A percentile compares a stretch with the other conserved stretches of the same genome.
Evolutionary conservation across 2,797 vertebrate species (phyloP).

Genomic region (Mormyrops attenuatus): DNA sequence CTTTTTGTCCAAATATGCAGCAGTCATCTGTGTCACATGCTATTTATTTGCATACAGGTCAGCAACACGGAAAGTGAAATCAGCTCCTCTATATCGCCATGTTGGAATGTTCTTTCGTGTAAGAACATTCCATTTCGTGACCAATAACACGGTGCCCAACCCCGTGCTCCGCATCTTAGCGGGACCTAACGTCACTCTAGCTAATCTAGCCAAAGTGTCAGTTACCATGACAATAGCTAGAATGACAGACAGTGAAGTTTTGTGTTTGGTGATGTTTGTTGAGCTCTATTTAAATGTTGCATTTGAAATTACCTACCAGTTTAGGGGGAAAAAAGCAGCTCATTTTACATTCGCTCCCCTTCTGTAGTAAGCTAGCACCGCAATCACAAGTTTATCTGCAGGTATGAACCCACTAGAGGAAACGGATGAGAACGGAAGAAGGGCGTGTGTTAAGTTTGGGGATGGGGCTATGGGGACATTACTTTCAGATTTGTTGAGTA

Average conservation of each 20-base stretch:
- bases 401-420: background rate
- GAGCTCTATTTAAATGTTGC: background rate
- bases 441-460: background rate
- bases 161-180: background rate
- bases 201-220: background rate
- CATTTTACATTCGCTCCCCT: background rate
- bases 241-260: background rate
- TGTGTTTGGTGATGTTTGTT: background rate
- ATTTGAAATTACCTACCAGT: background rate
- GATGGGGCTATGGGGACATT: background rate
- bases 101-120: background rate
- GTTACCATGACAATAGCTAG: background rate
- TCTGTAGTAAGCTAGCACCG: background rate
- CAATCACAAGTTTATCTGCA: background rate
- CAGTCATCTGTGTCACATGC: background rate
- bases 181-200: background rate
- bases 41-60: background rate
- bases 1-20: background rate
- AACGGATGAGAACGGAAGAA: background rate
- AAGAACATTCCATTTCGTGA: too few relatives aligned
- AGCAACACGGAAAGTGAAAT: background rate
- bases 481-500: background rate
- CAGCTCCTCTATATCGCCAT: background rate
- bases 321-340: background rate
- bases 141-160: background rate